Evolutionary conservation across 2,888 invertebrate species (phyloP).

Genomic region (Tetragonisca angustula): DNA sequence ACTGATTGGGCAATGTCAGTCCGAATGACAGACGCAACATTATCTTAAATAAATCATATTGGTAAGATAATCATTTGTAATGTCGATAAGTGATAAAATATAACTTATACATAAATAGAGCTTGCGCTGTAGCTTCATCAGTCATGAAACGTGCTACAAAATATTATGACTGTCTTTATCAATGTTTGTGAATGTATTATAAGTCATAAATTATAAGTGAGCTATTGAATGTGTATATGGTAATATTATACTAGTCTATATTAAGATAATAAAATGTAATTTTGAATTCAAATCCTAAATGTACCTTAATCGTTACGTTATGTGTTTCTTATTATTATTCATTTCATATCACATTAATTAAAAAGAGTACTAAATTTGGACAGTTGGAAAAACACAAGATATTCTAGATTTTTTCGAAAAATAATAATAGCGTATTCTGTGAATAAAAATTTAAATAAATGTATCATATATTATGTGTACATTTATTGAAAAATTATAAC

Average conservation of each 20-base stretch:
- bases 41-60: constrained; percentile 56
- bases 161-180: constrained; percentile 83
- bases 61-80: constrained; percentile 66
- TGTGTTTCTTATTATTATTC: neutral
- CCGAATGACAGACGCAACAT: constrained; percentile 54
- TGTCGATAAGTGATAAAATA: constrained; percentile 71
- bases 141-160: constrained; percentile 80
- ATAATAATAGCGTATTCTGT: neutral
- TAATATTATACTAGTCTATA: constrained; percentile 84
- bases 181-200: constrained; percentile 84
- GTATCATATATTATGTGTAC: neutral
- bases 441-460: neutral
- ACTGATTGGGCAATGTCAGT: constrained; percentile 66
- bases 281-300: constrained; percentile 80
- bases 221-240: constrained; percentile 84
- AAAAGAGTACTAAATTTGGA: neutral
- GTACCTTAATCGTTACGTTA: constrained; percentile 16
- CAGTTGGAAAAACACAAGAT: neutral
- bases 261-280: constrained; percentile 84
- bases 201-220: constrained; percentile 83
- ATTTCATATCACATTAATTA: neutral
- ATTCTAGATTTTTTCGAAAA: neutral
- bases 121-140: constrained; percentile 83
- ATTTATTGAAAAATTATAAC: too few species aligned
- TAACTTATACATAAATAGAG: constrained; percentile 81